Evolutionary conservation across 1,140 invertebrate genomes (phyloP).

Genomic region (Drosophila lacertosa): DNA sequence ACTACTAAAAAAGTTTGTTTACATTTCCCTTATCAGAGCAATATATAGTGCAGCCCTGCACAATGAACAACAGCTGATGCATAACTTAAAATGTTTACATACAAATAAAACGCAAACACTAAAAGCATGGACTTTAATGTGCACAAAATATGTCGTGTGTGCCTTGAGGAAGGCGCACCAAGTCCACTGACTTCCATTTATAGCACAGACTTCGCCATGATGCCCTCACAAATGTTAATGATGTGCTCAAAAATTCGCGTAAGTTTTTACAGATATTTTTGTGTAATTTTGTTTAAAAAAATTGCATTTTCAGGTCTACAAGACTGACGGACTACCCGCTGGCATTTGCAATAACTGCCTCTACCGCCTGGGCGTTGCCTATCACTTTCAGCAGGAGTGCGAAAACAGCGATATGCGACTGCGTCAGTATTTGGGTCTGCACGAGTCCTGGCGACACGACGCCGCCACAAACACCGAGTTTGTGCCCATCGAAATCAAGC

Average conservation of each 20-base stretch:
- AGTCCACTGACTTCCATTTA: conserved; percentile 85
- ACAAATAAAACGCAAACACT: neutral
- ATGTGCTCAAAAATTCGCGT: conserved; percentile 87
- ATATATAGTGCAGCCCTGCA: conserved; percentile 4
- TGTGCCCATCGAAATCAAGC: conserved; percentile 34
- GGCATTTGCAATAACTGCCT: conserved; percentile 88
- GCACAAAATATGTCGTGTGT: conserved; percentile 87
- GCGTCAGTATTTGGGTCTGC: conserved; percentile 86
- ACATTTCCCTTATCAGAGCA: neutral
- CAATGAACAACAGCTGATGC: conserved; percentile 12
- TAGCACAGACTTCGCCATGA: conserved; percentile 87
- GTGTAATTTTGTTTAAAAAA: neutral
- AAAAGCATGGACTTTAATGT: conserved; percentile 76
- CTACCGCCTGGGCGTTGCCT: conserved; percentile 87
- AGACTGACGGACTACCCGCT: conserved; percentile 87
- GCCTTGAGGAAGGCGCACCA: conserved; percentile 86
- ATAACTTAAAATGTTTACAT: conserved; percentile 24
- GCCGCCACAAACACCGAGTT: conserved; percentile 80
- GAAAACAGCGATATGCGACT: conserved; percentile 87
- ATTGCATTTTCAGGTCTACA: conserved; percentile 85
- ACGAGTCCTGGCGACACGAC: conserved; percentile 73
- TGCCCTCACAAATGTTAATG: conserved; percentile 87
- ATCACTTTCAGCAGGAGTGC: conserved; percentile 88
- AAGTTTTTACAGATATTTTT: conserved; percentile 27
- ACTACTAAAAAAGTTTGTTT: neutral